These are phyloP conservation scores for Odontamblyopus rebecca DNA, from an alignment of 2,797 vertebrate species.

Conservation along the genomic window DNA sequence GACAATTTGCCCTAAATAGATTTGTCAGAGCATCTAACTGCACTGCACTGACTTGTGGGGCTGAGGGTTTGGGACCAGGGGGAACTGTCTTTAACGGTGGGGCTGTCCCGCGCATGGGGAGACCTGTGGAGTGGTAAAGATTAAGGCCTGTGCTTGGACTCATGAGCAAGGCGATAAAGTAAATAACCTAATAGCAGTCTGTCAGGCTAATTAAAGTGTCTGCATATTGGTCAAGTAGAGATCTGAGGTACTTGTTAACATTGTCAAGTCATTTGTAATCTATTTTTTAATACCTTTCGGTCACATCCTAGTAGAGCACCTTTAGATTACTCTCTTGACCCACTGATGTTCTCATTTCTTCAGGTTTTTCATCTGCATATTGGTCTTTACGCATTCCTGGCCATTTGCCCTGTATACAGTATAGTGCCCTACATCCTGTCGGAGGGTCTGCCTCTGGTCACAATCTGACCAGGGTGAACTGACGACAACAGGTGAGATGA, in stretches of 20 bases:
- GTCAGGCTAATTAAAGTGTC: not conserved
- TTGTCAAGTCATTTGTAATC: too few species aligned
- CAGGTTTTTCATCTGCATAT: not conserved
- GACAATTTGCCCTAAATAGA: conserved; percentile 99
- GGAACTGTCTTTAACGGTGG: conserved; percentile 60
- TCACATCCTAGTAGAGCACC: too few species aligned
- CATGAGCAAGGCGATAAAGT: conserved; percentile 4
- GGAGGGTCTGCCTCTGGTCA: too few species aligned
- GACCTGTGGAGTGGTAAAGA: conserved; percentile 7
- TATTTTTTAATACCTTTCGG: too few species aligned
- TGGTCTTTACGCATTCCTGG: not conserved
- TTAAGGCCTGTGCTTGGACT: conserved; percentile 2
- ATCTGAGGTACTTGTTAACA: too few species aligned
- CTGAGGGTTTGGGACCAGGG: conserved; percentile 61
- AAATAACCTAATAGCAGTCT: not conserved
- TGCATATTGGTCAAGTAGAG: too few species aligned
- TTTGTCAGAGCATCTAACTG: conserved; percentile 96
- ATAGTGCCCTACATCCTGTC: too few species aligned
- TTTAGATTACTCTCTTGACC: too few species aligned
- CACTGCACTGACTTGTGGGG: conserved; percentile 65
- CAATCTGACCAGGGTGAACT: too few species aligned
- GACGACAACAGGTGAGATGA: too few species aligned
- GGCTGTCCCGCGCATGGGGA: conserved; percentile 9
- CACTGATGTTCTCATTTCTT: too few species aligned
- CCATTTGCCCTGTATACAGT: not conserved